phyloP scores from a whole-genome alignment of 64 coral and sea anemone genomes.

The Stichodactyla mertensii region DNA sequence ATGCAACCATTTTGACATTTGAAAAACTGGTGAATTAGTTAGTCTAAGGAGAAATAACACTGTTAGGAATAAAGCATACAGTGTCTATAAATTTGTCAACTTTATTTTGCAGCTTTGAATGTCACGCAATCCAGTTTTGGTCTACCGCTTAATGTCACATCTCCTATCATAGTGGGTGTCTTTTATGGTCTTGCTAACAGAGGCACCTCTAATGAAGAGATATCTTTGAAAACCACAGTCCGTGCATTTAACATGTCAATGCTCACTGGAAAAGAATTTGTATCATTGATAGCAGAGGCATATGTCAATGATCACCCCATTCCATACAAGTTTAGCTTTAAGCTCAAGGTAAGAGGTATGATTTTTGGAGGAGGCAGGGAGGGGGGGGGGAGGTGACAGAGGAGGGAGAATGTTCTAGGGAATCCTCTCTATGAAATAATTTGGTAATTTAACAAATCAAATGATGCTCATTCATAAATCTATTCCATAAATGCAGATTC shows the following conservation, averaged over 20 bases:
- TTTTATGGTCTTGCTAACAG: slow-evolving; percentile 49
- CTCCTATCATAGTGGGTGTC: slow-evolving; percentile 15
- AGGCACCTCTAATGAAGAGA: slow-evolving; percentile 30
- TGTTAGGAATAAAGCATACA: no score
- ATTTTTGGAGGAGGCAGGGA: background rate
- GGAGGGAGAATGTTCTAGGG: background rate
- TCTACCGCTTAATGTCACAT: background rate
- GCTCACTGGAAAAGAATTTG: slow-evolving; percentile 37
- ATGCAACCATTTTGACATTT: no score
- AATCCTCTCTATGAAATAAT: no score
- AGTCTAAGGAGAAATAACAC: no score
- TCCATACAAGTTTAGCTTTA: slow-evolving; percentile 3
- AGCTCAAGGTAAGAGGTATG: slow-evolving; percentile 32
- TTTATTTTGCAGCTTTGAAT: slow-evolving; percentile 40
- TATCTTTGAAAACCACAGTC: slow-evolving; percentile 29
- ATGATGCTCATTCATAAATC: no score
- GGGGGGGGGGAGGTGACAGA: background rate
- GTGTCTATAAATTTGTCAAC: background rate
- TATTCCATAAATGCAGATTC: no score
- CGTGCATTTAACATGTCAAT: slow-evolving; percentile 16
- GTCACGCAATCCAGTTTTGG: slow-evolving; percentile 34
- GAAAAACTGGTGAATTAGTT: no score
- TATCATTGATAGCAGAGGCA: slow-evolving; percentile 17
- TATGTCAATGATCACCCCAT: slow-evolving; percentile 19
- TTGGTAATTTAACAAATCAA: no score